Evolutionary conservation across 2,113 vertebrate genomes (phyloP).

Genomic region (Hippocampus mohnikei): DNA sequence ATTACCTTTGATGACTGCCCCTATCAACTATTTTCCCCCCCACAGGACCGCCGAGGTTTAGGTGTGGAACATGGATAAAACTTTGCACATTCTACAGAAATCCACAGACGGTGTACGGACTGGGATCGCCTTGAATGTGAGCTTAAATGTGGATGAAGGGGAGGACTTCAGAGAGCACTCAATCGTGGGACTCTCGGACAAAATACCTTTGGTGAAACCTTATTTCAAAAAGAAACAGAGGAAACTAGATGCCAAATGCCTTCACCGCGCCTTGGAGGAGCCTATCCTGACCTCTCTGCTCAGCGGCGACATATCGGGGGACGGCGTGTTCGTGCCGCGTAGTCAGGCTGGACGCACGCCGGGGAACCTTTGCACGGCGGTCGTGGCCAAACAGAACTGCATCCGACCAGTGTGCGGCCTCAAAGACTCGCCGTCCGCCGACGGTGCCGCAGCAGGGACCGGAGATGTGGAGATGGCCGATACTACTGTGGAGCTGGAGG

Average conservation of each 20-base stretch:
- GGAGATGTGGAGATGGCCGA: slow-evolving; percentile 65
- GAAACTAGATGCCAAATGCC: slow-evolving; percentile 81
- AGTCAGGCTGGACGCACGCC: slow-evolving; percentile 69
- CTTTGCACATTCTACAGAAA: slow-evolving; percentile 77
- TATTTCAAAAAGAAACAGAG: slow-evolving; percentile 97
- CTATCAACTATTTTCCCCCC: slow-evolving; percentile 32
- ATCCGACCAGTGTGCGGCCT: slow-evolving; percentile 73
- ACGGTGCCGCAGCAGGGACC: slow-evolving; percentile 26
- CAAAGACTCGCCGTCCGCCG: slow-evolving; percentile 51
- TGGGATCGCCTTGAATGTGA: slow-evolving; percentile 70
- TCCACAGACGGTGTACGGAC: slow-evolving; percentile 47
- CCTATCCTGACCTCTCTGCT: slow-evolving; percentile 87
- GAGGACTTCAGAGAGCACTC: slow-evolving; percentile 77
- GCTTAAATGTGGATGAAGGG: slow-evolving; percentile 63
- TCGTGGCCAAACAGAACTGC: slow-evolving; percentile 82
- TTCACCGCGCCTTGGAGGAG: slow-evolving; percentile 82
- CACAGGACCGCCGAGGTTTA: slow-evolving; percentile 42
- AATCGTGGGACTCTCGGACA: slow-evolving; percentile 79
- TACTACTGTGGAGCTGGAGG: slow-evolving; percentile 67
- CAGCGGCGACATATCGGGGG: slow-evolving; percentile 76
- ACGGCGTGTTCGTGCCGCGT: slow-evolving; percentile 84
- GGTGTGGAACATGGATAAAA: slow-evolving; percentile 66
- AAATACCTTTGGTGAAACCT: slow-evolving; percentile 90
- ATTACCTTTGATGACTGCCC: slow-evolving; percentile 45
- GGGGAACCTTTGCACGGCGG: slow-evolving; percentile 78